Conservation (phyloP, 1,140 invertebrate genomes). For the Oreohelix idahoensis region DNA sequence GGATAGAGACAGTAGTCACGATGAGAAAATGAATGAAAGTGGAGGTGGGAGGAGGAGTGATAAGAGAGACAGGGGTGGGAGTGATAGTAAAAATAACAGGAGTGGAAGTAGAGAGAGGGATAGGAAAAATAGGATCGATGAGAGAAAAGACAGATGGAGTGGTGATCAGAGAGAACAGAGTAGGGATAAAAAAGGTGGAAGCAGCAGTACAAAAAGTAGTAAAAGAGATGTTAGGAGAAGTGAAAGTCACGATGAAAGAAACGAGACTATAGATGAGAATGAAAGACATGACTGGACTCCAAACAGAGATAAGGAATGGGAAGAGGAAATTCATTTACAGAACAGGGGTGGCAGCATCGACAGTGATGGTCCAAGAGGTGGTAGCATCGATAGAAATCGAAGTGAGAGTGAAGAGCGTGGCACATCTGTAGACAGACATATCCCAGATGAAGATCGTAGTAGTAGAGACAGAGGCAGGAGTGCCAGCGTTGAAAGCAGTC, state of each 20-base stretch:
- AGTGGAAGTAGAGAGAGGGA: neutral
- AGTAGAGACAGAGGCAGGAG: neutral
- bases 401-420: neutral
- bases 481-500: neutral
- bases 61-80: neutral
- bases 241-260: neutral
- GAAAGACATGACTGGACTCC: neutral
- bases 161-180: neutral
- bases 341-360: neutral
- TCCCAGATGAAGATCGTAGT: neutral
- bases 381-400: neutral
- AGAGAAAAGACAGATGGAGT: neutral
- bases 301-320: neutral
- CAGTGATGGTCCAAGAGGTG: neutral
- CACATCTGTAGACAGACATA: neutral
- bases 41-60: neutral
- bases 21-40: neutral
- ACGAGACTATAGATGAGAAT: neutral
- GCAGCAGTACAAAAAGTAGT: too few relatives aligned
- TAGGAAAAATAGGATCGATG: neutral
- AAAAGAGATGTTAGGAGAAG: neutral
- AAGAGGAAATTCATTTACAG: neutral
- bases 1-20: constrained; percentile 21
- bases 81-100: neutral
- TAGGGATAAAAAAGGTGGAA: neutral